Base-by-base conservation (phyloP, 2,113 vertebrate species). In the Camelus dromedarius region DNA sequence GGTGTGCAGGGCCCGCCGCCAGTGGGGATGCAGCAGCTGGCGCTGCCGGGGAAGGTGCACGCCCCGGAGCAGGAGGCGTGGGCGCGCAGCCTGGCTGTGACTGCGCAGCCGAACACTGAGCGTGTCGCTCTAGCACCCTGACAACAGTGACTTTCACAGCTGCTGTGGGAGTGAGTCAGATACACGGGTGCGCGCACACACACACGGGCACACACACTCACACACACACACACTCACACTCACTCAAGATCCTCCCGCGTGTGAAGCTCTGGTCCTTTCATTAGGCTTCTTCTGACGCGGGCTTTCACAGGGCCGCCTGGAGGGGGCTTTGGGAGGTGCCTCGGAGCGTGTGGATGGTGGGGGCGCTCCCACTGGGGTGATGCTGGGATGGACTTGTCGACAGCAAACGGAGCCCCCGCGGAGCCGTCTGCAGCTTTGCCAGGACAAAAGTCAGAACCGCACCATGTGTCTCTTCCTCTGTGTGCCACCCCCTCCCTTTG, bases 91-190 rank as follows among this genome's bases (percentile, higher is more conserved):
- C 79, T 0, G 0, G 12, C 28, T 3, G 0, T 18, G 50, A 3
- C 0, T 18, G 24, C 26, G 5, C 20, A 0, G 3, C 1, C 8
- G 4, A 14, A 28, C 8, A 0, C 8, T 5, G 30, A 26, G 3
- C 0, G 0, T 1, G 2, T 8, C 16, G 28, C 42, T 18, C n/a
- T 2, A 0, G 13, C 22, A 13, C 10, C 14, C 22, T 0, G 3
- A 54, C 46, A 28, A 1, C 19, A 3, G 32, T 14, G 35, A 13
- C 24, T 0, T 22, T 4, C 8, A 18, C 30, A 8, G 42, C 54
- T 8, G 18, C 38, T 6, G 32, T 52, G 66, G 20, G 35, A 42
- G 28, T 8, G 3, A 35, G 35, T 12, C 5, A 38, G 38, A 16
- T 82, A 24, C 38, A 42, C 38, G 38, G 38, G 38, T 5, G 38